Evolutionary conservation across 2,888 invertebrate genomes (phyloP), one percentile per base, ranked within the genome.

Genomic region (Pandemis corylana): DNA sequence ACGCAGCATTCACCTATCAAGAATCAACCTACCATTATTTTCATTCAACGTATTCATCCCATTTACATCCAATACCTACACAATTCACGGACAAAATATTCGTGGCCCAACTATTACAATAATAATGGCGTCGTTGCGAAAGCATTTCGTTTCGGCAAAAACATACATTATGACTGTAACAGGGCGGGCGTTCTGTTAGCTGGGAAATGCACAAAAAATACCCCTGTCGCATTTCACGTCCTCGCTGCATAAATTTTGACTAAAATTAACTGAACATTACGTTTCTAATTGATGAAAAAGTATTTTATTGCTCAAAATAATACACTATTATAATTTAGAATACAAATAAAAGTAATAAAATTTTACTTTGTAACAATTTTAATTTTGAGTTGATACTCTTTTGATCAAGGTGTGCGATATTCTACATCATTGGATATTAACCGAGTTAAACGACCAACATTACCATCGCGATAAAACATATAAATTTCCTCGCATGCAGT

Each of bases 121-220:
- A 64, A 65, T 59, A 69, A 59, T 59, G 46, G 41, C 64, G 56
- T 69, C 56, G n/a, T 73, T 65, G 41, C 49, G 49, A 56, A 59
- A 73, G 28, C 59, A 49, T 65, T 69, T 65, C 71, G 75, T 78
- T 77, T 77, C 74, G 68, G 78, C 77, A 82, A 82, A 82, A 83
- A 80, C 80, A 78, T 77, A 79, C 79, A 81, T 80, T 80, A 81
- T 41, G 73, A 68, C 72, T 68, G 71, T 72, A 75, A 74, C 75
- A 59, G 68, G 46, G 66, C 72, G 77, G 61, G 72, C 77, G 78
- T 81, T 81, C 78, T 81, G 79, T 79, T 82, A 80, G 83, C 83
- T 80, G 79, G 75, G 77, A 80, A 81, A 79, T 81, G 80, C 81
- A 83, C 83, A 85, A 85, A 85, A 84, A 84, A 80, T 78, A 68